Base-by-base conservation (phyloP, 2,797 vertebrate species). In the Bradypus variegatus region DNA sequence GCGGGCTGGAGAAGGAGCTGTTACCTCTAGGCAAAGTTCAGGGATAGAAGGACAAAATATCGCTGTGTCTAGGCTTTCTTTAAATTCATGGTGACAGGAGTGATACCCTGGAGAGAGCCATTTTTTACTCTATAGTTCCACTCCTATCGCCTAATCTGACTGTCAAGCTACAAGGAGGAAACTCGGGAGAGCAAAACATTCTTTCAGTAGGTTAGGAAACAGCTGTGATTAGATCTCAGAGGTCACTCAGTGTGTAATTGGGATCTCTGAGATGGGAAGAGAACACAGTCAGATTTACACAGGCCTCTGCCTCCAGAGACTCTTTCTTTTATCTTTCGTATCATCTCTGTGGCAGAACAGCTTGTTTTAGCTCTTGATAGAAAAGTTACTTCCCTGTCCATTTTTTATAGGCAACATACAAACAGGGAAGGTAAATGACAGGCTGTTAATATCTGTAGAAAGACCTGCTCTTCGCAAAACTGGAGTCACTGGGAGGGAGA, bases 361-460 rank as follows among this genome's bases (percentile, higher is more conserved):
- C 72, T 91, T 60, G 82, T 81, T 45, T 92, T 60, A 80, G 67
- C 67, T 93, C 75, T 92, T 72, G 45, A 23, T 60, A 60, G 89
- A 87, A 91, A 86, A 60, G 48, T 12, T 48, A 80, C 88, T 69
- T 62, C 16, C n/a, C 36, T 78, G 75, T 55, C 50, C n/a, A 25
- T 85, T 91, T 94, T 73, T 27, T 27, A 45, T 16, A 83, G 53
- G 41, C 55, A 48, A 33, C 31, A 9, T 60, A 41, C 38, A 31
- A 60, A 80, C 38, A 67, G 60, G 55, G 48, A 84, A 87, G n/a
- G 48, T 36, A 67, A 67, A 19, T 21, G 78, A 33, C 11, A 48
- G 62, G 77, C 65, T 83, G 50, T 50, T 84, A 2, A 38, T 18
- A 11, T 10, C 16, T 70, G 38, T n/a, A 33, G 72, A 3, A 79